phyloP scores from a whole-genome alignment of 2,797 vertebrate species.

The Trematocara caparti region DNA sequence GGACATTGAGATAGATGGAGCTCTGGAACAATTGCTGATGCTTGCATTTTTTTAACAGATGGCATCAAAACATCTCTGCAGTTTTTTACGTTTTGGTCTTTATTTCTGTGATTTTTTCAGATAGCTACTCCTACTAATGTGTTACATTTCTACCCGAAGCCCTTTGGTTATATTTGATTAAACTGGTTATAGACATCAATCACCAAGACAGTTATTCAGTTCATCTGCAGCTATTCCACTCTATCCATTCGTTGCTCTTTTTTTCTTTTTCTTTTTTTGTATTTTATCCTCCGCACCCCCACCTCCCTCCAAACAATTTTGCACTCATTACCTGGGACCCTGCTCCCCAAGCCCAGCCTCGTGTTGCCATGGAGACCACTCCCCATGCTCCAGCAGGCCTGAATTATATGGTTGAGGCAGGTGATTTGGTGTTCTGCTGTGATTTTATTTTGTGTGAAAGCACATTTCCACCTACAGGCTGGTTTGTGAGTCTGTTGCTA shows the following conservation, averaged over 20 bases:
- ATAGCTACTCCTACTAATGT: not conserved
- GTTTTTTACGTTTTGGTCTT: not conserved
- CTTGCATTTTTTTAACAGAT: not conserved
- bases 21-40: not conserved
- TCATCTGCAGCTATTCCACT: not conserved
- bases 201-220: not conserved
- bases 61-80: not conserved
- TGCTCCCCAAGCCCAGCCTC: constrained; percentile 46
- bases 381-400: constrained; percentile 37
- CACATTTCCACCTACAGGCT: not conserved
- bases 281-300: constrained; percentile 15
- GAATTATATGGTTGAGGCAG: constrained; percentile 35
- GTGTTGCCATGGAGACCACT: constrained; percentile 68
- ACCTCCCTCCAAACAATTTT: constrained; percentile 24
- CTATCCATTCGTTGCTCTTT: constrained; percentile 9
- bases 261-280: constrained; percentile 1
- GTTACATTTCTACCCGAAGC: not conserved
- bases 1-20: constrained; percentile 7
- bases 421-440: constrained; percentile 22
- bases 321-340: constrained; percentile 68
- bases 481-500: not conserved
- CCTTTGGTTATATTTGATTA: not conserved
- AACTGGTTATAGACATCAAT: not conserved
- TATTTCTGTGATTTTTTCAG: not conserved
- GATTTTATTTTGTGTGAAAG: not conserved